phyloP scores from a whole-genome alignment of 2,797 vertebrate genomes.

The Mus caroli region DNA sequence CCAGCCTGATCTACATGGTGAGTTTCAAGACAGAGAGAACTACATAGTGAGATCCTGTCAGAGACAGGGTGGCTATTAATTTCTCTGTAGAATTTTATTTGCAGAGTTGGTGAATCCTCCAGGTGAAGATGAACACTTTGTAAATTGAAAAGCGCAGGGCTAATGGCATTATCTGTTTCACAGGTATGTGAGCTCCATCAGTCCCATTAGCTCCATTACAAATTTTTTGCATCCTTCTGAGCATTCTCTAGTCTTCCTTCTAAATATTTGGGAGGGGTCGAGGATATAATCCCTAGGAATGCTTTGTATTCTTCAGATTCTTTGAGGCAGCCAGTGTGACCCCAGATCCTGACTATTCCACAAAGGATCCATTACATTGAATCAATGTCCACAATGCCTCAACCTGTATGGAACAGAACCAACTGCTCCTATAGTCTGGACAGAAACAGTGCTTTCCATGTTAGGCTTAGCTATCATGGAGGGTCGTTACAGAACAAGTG shows the following conservation, averaged over 20 bases:
- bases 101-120: background rate
- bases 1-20: background rate
- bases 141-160: background rate
- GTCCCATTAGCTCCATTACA: background rate
- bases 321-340: background rate
- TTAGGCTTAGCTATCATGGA: background rate
- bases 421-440: too few relatives aligned
- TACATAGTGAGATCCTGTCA: background rate
- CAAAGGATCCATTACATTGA: background rate
- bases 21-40: background rate
- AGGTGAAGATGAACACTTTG: background rate
- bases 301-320: background rate
- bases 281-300: conserved; percentile 10
- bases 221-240: background rate
- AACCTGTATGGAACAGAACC: background rate
- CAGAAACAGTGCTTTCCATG: background rate
- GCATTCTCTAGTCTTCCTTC: background rate
- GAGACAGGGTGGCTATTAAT: background rate
- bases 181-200: background rate
- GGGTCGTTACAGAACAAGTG: background rate
- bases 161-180: background rate
- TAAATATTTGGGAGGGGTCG: background rate
- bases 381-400: background rate
- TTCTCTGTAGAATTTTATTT: background rate
- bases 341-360: too few relatives aligned